phyloP scores from a whole-genome alignment of 2,113 vertebrate genomes.

The Zosterops lateralis region DNA sequence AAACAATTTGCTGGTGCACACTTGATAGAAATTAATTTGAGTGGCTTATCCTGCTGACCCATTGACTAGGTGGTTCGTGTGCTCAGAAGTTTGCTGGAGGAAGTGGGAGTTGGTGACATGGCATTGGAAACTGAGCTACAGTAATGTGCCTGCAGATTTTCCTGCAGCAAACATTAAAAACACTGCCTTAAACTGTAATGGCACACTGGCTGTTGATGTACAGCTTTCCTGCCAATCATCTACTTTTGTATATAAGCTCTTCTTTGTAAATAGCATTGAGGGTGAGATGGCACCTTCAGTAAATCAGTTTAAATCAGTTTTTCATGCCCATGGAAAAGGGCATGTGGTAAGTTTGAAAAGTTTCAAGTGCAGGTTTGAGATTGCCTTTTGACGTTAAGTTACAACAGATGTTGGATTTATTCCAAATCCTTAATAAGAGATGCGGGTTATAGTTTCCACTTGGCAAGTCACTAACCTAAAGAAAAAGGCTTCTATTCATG shows the following conservation, averaged over 20 bases:
- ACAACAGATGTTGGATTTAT: slow-evolving; percentile 37
- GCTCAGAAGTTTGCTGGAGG: neutral
- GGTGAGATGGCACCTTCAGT: neutral
- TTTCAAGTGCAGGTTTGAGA: neutral
- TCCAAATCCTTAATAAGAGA: slow-evolving; percentile 38
- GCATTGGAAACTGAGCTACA: neutral
- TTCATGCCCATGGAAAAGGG: neutral
- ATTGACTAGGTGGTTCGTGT: neutral
- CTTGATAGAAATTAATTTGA: neutral
- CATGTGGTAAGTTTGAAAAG: neutral
- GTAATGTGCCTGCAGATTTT: neutral
- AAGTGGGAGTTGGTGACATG: neutral
- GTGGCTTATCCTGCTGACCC: neutral
- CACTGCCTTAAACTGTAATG: neutral
- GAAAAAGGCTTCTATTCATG: slow-evolving; percentile 50
- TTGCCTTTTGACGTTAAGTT: slow-evolving; percentile 29
- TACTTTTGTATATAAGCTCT: neutral
- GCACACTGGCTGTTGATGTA: neutral
- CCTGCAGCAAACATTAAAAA: neutral
- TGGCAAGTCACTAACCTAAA: slow-evolving; percentile 28
- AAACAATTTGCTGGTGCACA: neutral
- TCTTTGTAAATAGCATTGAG: neutral
- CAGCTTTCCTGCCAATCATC: neutral
- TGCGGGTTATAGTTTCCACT: slow-evolving; percentile 27
- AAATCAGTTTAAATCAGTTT: neutral